Conservation (phyloP, 2,113 vertebrate species). For the Rhizomys pruinosus region DNA sequence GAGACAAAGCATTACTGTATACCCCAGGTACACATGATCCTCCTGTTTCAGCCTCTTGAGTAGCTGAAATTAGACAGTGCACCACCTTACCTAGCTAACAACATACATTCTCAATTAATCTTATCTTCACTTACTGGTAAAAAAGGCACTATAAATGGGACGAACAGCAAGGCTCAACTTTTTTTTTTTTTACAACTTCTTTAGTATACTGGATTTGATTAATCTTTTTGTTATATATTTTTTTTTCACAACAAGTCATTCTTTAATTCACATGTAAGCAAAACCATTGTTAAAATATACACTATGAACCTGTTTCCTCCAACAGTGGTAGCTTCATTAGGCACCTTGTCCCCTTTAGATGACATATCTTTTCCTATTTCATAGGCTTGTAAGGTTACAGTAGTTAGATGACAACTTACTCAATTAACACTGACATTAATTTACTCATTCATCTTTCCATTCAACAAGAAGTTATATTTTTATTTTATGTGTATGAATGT, state of each 20-base stretch:
- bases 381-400: neutral
- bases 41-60: neutral
- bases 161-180: no score
- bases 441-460: neutral
- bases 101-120: neutral
- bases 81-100: neutral
- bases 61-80: neutral
- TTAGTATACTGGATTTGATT: slow-evolving; percentile 1
- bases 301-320: neutral
- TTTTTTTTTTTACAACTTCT: slow-evolving; percentile 20
- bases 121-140: neutral
- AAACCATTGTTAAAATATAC: slow-evolving; percentile 17
- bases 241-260: slow-evolving; percentile 1
- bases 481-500: no score
- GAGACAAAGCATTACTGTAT: neutral
- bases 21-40: neutral
- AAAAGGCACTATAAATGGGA: no score
- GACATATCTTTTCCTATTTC: neutral
- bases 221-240: no score
- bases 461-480: neutral
- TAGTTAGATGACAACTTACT: neutral
- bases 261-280: slow-evolving; percentile 50
- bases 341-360: neutral
- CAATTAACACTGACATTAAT: neutral
- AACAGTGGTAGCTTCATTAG: neutral